These are phyloP conservation scores for Lasiommata megera DNA, from an alignment of 2,888 invertebrate species.

Conservation along the genomic window DNA sequence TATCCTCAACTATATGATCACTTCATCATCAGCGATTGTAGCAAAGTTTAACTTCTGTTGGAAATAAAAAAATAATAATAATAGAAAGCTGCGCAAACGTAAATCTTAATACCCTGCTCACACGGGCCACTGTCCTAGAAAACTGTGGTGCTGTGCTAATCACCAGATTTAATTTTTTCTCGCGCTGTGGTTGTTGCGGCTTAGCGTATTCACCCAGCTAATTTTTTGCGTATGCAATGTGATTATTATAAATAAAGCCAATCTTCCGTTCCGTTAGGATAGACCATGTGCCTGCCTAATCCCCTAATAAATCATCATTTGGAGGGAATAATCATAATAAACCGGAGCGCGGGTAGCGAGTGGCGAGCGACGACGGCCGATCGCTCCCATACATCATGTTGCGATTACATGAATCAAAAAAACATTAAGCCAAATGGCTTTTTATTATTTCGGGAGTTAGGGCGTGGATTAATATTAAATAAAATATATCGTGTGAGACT, in stretches of 20 bases:
- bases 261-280: slow-evolving; percentile 70
- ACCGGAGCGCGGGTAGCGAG: slow-evolving; percentile 50
- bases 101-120: too few species aligned
- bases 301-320: slow-evolving; percentile 79
- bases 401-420: slow-evolving; percentile 78
- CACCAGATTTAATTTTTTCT: too few species aligned
- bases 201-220: background rate
- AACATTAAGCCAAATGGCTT: slow-evolving; percentile 62
- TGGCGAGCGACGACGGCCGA: slow-evolving; percentile 42
- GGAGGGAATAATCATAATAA: slow-evolving; percentile 77
- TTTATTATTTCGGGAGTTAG: slow-evolving; percentile 36
- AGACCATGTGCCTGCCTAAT: slow-evolving; percentile 71
- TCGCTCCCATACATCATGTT: slow-evolving; percentile 71
- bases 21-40: too few species aligned
- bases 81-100: too few species aligned
- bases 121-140: too few species aligned
- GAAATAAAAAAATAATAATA: too few species aligned
- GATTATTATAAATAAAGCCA: slow-evolving; percentile 73
- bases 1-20: too few species aligned
- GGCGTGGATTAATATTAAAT: slow-evolving; percentile 13
- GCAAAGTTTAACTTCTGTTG: too few species aligned
- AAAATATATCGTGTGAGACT: background rate
- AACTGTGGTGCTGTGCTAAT: too few species aligned
- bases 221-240: slow-evolving; percentile 59
- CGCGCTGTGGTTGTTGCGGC: background rate